Evolutionary conservation across 2,888 invertebrate genomes (phyloP).

Genomic region (Pedicia rivosa): DNA sequence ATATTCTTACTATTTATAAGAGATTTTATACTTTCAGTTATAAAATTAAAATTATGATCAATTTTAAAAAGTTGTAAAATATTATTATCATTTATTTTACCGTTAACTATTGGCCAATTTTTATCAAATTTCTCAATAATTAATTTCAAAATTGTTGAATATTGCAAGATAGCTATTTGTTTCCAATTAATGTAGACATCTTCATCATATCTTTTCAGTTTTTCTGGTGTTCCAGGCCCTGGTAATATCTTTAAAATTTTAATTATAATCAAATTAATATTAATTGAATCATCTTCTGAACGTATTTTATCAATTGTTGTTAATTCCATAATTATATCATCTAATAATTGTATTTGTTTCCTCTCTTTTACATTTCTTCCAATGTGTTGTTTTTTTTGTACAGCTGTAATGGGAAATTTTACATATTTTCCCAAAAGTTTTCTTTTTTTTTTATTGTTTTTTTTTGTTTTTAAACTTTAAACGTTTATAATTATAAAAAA

Average conservation of each 20-base stretch:
- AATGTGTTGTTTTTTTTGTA: too few relatives aligned
- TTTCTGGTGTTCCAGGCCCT: constrained; percentile 43
- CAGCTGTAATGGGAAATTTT: constrained; percentile 1
- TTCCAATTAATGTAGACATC: constrained; percentile 19
- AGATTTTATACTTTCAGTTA: constrained; percentile 13
- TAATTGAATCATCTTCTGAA: constrained; percentile 24
- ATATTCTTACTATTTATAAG: constrained; percentile 5
- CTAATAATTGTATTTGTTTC: not conserved
- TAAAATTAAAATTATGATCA: constrained; percentile 22
- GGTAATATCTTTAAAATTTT: constrained; percentile 27
- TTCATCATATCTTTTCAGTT: constrained; percentile 38
- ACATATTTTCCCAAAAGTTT: constrained; percentile 3
- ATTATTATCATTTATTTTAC: constrained; percentile 4
- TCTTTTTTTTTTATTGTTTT: not conserved
- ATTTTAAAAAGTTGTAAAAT: constrained; percentile 21
- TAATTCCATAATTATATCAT: constrained; percentile 1
- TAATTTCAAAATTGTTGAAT: constrained; percentile 34
- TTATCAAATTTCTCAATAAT: constrained; percentile 35
- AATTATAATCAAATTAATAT: constrained; percentile 21
- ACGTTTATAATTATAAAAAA: too few relatives aligned
- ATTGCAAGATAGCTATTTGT: constrained; percentile 31
- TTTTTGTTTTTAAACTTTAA: too few relatives aligned
- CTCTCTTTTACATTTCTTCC: too few relatives aligned
- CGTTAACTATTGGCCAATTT: constrained; percentile 36
- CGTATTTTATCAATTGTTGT: constrained; percentile 19